These are phyloP conservation scores for Cherax destructor DNA, from an alignment of 1,140 invertebrate species.

Conservation along the genomic window DNA sequence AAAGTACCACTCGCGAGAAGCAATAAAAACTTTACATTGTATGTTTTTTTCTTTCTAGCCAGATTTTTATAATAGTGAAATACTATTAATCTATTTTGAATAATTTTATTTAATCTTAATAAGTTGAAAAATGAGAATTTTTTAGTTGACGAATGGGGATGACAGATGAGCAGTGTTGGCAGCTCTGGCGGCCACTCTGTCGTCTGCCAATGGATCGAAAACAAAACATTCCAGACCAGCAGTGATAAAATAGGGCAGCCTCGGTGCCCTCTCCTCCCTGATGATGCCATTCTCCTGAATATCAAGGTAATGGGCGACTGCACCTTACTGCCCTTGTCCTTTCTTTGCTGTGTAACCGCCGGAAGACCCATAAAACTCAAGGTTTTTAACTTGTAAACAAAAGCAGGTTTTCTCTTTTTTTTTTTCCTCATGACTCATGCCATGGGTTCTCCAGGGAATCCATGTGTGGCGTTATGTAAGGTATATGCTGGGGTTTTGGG, in stretches of 20 bases:
- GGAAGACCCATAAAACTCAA: neutral
- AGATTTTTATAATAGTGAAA: no score
- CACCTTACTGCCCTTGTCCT: neutral
- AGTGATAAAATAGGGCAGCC: neutral
- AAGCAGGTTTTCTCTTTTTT: neutral
- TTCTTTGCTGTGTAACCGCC: neutral
- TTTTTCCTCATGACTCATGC: neutral
- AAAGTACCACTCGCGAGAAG: neutral
- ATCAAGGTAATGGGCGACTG: constrained; percentile 1
- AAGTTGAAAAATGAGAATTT: neutral
- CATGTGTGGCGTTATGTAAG: no score
- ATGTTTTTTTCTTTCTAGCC: no score
- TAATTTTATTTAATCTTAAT: no score
- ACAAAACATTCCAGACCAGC: constrained; percentile 48
- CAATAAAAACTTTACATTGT: neutral
- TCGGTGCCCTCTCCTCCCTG: neutral
- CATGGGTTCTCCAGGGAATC: neutral
- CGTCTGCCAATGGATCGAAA: constrained; percentile 47
- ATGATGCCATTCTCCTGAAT: constrained; percentile 22
- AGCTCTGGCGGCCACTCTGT: neutral
- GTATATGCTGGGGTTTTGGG: no score
- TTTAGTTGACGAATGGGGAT: no score
- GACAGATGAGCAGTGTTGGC: neutral
- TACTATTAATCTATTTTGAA: no score
- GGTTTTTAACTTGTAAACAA: neutral